Conservation (phyloP, 2,888 invertebrate species). For the Poecilus cupreus region DNA sequence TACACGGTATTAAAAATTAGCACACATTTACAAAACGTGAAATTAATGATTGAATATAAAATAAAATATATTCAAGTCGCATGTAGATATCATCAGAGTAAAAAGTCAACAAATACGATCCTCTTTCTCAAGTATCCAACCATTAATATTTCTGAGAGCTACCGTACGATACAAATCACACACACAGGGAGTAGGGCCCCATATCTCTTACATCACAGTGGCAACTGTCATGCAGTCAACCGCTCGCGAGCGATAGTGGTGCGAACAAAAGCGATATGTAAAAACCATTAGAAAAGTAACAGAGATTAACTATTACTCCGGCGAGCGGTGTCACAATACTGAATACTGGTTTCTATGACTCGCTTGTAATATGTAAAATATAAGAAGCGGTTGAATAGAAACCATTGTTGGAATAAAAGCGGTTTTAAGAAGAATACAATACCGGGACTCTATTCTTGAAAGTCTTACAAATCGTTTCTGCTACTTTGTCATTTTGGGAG, state of each 20-base stretch:
- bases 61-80: slow-evolving; percentile 36
- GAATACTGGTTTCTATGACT: slow-evolving; percentile 45
- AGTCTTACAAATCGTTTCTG: slow-evolving; percentile 37
- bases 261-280: slow-evolving; percentile 41
- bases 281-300: slow-evolving; percentile 43
- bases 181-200: not conserved
- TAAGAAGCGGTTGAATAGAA: slow-evolving; percentile 47
- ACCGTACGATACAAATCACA: slow-evolving; percentile 35
- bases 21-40: not conserved
- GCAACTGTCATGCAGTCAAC: slow-evolving; percentile 18
- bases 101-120: slow-evolving; percentile 26
- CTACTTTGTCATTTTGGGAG: slow-evolving; percentile 41
- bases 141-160: slow-evolving; percentile 29
- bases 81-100: not conserved
- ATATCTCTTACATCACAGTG: slow-evolving; percentile 15
- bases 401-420: slow-evolving; percentile 51
- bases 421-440: slow-evolving; percentile 42
- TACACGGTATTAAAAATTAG: too few relatives aligned
- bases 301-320: slow-evolving; percentile 41
- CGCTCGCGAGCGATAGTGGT: slow-evolving; percentile 1
- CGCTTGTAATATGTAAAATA: slow-evolving; percentile 49
- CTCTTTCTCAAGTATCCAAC: slow-evolving; percentile 31
- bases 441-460: slow-evolving; percentile 38
- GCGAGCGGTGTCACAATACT: slow-evolving; percentile 29
- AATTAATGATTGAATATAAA: slow-evolving; percentile 22